These are phyloP conservation scores for Allygus modestus DNA, from an alignment of 2,888 invertebrate species.

Conservation along the genomic window DNA sequence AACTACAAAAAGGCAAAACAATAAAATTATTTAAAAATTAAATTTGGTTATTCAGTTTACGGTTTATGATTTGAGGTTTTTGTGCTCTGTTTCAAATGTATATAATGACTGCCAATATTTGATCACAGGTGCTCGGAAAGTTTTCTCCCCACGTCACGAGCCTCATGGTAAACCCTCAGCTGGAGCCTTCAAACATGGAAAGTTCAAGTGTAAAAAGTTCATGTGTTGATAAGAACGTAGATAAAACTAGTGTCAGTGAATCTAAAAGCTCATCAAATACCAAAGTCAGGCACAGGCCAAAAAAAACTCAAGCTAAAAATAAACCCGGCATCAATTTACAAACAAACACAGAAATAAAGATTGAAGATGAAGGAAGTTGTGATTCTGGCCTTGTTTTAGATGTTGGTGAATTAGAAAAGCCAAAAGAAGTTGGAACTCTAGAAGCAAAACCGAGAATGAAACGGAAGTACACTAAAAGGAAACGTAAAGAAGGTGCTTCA, in stretches of 20 bases:
- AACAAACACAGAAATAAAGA: background rate
- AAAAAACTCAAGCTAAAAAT: background rate
- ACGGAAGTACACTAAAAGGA: slow-evolving; percentile 46
- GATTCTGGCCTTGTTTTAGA: slow-evolving; percentile 22
- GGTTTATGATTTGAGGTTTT: too few relatives aligned
- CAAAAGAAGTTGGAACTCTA: background rate
- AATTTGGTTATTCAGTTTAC: too few relatives aligned
- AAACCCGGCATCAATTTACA: background rate
- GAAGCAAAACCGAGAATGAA: slow-evolving; percentile 13
- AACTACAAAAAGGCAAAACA: too few relatives aligned
- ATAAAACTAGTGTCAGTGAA: background rate
- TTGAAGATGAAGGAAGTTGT: slow-evolving; percentile 23
- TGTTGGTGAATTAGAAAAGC: background rate
- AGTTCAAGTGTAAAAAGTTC: slow-evolving; percentile 64
- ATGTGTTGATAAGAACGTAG: background rate
- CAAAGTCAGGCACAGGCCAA: background rate
- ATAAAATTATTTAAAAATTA: too few relatives aligned
- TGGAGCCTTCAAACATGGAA: slow-evolving; percentile 72
- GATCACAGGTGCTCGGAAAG: slow-evolving; percentile 73
- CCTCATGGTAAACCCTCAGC: slow-evolving; percentile 75
- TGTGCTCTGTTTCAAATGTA: too few relatives aligned
- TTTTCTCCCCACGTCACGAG: slow-evolving; percentile 74
- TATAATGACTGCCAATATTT: too few relatives aligned
- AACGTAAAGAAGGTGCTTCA: slow-evolving; percentile 5
- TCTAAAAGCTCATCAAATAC: background rate